These are phyloP conservation scores for Brachionus angularis DNA, from an alignment of 1,140 invertebrate genomes.

Conservation along the genomic window DNA sequence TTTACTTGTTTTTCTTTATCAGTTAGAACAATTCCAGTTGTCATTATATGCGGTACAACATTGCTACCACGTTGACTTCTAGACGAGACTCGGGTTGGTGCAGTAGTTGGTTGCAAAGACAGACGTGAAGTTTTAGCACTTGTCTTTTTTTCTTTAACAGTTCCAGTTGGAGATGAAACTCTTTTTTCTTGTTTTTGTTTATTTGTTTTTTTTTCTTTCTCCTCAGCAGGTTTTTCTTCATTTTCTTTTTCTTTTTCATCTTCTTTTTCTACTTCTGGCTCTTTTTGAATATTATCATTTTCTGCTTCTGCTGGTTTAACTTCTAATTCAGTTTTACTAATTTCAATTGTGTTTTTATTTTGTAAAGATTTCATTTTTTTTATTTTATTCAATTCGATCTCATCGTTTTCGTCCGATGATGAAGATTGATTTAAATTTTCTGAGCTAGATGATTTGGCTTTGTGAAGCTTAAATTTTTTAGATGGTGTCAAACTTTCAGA, in stretches of 20 bases:
- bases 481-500: no score
- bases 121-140: no score
- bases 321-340: no score
- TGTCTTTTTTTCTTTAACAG: no score
- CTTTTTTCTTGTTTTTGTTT: no score
- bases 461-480: slow-evolving; percentile 30
- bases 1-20: neutral
- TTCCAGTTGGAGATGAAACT: no score
- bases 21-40: neutral
- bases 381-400: neutral
- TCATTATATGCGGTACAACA: neutral
- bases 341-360: neutral
- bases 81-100: neutral
- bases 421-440: slow-evolving; percentile 18
- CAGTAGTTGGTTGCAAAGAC: no score
- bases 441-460: slow-evolving; percentile 5
- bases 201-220: neutral
- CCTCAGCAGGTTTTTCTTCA: neutral
- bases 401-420: neutral
- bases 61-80: neutral
- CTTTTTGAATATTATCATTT: neutral
- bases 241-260: neutral
- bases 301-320: neutral
- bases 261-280: neutral
- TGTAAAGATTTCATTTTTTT: neutral